Evolutionary conservation across 2,797 vertebrate species (phyloP).

Genomic region (Tolypeutes matacus): DNA sequence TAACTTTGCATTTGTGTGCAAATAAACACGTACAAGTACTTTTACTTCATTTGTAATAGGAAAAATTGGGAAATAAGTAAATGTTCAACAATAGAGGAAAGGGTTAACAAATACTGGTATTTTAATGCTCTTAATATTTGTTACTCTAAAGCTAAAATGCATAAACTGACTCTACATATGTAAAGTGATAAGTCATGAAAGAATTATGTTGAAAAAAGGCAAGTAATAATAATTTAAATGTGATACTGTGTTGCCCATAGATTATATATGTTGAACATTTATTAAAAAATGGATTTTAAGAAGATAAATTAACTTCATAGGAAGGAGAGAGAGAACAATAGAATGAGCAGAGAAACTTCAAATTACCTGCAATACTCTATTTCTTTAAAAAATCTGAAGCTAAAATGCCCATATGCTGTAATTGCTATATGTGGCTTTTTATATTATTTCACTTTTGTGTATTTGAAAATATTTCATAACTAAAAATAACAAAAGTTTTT

Average conservation of each 20-base stretch:
- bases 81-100: background rate
- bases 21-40: background rate
- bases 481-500: background rate
- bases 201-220: background rate
- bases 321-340: background rate
- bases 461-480: background rate
- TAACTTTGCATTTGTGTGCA: background rate
- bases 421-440: background rate
- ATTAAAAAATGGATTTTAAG: background rate
- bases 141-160: background rate
- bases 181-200: background rate
- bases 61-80: background rate
- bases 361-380: background rate
- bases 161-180: background rate
- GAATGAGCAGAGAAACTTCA: background rate
- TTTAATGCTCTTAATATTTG: background rate
- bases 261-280: background rate
- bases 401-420: background rate
- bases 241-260: background rate
- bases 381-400: background rate
- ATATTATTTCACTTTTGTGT: background rate
- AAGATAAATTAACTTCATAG: background rate
- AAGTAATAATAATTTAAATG: background rate
- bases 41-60: background rate
- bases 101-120: background rate